These are phyloP conservation scores for Andrena bicolor DNA, from an alignment of 2,888 invertebrate species.

Conservation along the genomic window DNA sequence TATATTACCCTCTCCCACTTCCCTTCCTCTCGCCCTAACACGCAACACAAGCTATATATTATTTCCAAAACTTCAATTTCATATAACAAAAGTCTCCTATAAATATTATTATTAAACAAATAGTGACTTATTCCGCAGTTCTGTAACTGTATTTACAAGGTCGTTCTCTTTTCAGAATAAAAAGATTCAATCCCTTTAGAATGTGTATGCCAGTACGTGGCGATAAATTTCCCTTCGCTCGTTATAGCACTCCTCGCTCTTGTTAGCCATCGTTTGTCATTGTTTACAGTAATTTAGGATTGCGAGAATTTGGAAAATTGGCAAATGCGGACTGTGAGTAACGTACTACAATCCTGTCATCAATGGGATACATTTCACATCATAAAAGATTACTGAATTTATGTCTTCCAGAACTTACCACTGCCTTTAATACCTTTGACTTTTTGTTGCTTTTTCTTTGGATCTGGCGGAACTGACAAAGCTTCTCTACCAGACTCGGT, in stretches of 20 bases:
- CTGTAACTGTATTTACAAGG: slow-evolving; percentile 28
- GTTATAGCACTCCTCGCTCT: not conserved
- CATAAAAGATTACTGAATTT: slow-evolving; percentile 64
- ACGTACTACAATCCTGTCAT: slow-evolving; percentile 30
- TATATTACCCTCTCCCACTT: slow-evolving; percentile 38
- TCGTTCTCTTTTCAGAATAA: slow-evolving; percentile 7
- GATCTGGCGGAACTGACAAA: slow-evolving; percentile 82
- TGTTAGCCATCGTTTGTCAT: slow-evolving; percentile 20
- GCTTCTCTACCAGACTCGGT: slow-evolving; percentile 86
- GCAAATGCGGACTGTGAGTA: slow-evolving; percentile 21
- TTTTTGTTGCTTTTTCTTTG: slow-evolving; percentile 87
- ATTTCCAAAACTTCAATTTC: slow-evolving; percentile 35
- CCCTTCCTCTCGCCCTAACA: slow-evolving; percentile 8
- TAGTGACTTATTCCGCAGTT: slow-evolving; percentile 31
- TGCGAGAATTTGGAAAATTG: slow-evolving; percentile 33
- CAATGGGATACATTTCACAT: slow-evolving; percentile 28
- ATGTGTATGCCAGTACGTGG: slow-evolving; percentile 23
- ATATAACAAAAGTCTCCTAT: slow-evolving; percentile 32
- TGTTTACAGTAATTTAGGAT: slow-evolving; percentile 34
- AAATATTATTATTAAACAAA: slow-evolving; percentile 48
- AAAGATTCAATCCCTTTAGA: slow-evolving; percentile 18
- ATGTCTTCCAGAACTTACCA: slow-evolving; percentile 89
- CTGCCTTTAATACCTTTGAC: slow-evolving; percentile 89
- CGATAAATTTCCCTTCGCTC: slow-evolving; percentile 21
- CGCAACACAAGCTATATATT: slow-evolving; percentile 11